These are phyloP conservation scores for Trachymyrmex cornetzi DNA, from an alignment of 1,140 invertebrate genomes.

Conservation along the genomic window DNA sequence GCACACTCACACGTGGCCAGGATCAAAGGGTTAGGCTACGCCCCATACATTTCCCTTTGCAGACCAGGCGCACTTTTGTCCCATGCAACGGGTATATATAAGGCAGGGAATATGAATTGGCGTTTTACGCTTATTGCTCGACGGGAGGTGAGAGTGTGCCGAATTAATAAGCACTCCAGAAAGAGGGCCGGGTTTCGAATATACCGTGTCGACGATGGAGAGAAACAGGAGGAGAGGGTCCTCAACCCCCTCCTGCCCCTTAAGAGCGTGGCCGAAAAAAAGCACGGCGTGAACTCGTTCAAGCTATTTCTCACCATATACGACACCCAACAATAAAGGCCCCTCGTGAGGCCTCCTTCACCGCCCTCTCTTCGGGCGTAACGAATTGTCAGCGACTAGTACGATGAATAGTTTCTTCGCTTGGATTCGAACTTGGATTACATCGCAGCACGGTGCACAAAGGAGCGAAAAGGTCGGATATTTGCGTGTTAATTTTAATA, in stretches of 20 bases:
- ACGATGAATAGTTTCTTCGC: constrained; percentile 50
- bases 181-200: constrained; percentile 72
- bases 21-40: constrained; percentile 76
- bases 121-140: constrained; percentile 84
- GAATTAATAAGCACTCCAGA: constrained; percentile 84
- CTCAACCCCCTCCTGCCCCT: constrained; percentile 65
- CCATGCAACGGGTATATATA: constrained; percentile 75
- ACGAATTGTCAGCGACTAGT: constrained; percentile 61
- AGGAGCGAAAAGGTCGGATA: not conserved
- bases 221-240: constrained; percentile 68
- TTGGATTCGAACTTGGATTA: constrained; percentile 38
- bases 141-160: constrained; percentile 80
- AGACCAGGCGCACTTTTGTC: constrained; percentile 75
- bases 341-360: constrained; percentile 46
- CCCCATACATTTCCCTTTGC: constrained; percentile 69
- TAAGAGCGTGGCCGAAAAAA: constrained; percentile 66
- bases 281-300: constrained; percentile 74
- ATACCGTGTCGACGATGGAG: constrained; percentile 64
- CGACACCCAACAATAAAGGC: constrained; percentile 67
- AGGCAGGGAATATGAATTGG: constrained; percentile 83
- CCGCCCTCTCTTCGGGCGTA: constrained; percentile 39
- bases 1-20: constrained; percentile 47
- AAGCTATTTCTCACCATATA: constrained; percentile 70
- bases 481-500: constrained; percentile 19
- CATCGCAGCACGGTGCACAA: not conserved